These are phyloP conservation scores for Megastigmus dorsalis DNA, from an alignment of 2,888 invertebrate genomes.

Conservation along the genomic window DNA sequence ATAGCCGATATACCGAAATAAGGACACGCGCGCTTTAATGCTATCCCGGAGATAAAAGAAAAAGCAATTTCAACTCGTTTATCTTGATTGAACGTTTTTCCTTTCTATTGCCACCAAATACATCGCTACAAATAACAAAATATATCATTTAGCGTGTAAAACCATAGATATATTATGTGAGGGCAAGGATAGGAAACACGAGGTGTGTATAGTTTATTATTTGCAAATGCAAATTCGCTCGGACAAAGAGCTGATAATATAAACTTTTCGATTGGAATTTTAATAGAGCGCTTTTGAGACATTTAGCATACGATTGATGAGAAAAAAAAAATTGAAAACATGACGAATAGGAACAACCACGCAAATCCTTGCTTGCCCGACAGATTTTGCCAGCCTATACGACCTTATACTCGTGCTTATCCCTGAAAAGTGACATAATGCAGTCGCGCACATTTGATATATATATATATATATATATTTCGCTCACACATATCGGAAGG, in stretches of 20 bases:
- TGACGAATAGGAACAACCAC: constrained; percentile 28
- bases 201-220: no score
- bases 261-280: no score
- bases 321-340: constrained; percentile 21
- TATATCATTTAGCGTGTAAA: no score
- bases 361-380: constrained; percentile 37
- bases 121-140: no score
- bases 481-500: not conserved
- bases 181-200: no score
- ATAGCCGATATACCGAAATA: constrained; percentile 28
- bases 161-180: no score
- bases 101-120: no score
- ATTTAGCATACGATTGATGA: not conserved
- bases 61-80: no score
- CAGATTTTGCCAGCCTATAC: not conserved
- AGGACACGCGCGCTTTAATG: constrained; percentile 33
- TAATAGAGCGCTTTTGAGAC: no score
- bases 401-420: constrained; percentile 18
- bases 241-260: no score
- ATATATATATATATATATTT: not conserved
- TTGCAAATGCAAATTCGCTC: no score
- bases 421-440: constrained; percentile 35
- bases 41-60: not conserved
- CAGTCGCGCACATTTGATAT: not conserved
- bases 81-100: not conserved